Conservation (phyloP, 2,888 invertebrate genomes). For the Gordius sp. region DNA sequence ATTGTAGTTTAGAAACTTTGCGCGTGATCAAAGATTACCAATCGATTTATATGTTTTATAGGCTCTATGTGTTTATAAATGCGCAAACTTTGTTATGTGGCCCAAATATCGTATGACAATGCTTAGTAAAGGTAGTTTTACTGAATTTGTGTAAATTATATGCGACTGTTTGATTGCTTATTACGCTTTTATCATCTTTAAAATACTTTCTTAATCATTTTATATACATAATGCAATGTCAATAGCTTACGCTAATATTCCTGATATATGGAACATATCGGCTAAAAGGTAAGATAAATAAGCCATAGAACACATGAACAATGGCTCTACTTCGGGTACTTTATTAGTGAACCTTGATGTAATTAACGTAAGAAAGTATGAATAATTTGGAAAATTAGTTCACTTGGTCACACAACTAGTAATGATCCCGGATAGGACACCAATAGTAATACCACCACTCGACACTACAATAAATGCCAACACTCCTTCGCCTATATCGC, state of each 20-base stretch:
- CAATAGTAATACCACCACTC: conserved; percentile 23
- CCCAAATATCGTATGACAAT: no score
- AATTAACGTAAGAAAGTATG: background rate
- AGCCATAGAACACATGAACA: conserved; percentile 91
- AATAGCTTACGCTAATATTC: conserved; percentile 73
- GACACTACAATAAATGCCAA: conserved; percentile 24
- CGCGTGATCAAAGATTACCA: no score
- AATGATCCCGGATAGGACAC: conserved; percentile 23
- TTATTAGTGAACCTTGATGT: conserved; percentile 51
- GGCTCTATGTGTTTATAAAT: no score
- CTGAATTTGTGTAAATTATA: no score
- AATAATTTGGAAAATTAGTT: background rate
- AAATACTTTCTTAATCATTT: no score
- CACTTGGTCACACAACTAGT: conserved; percentile 24
- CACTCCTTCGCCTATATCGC: conserved; percentile 20
- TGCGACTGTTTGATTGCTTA: no score
- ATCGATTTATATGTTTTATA: no score
- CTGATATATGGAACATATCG: conserved; percentile 91
- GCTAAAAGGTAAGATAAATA: conserved; percentile 85
- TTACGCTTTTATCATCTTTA: no score
- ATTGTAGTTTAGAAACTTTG: no score
- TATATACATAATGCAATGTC: background rate
- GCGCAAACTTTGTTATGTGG: no score
- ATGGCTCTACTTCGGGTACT: conserved; percentile 81
- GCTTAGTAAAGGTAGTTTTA: no score